These are phyloP conservation scores for Hirudo medicinalis DNA, from an alignment of 1,140 invertebrate species.

Conservation along the genomic window DNA sequence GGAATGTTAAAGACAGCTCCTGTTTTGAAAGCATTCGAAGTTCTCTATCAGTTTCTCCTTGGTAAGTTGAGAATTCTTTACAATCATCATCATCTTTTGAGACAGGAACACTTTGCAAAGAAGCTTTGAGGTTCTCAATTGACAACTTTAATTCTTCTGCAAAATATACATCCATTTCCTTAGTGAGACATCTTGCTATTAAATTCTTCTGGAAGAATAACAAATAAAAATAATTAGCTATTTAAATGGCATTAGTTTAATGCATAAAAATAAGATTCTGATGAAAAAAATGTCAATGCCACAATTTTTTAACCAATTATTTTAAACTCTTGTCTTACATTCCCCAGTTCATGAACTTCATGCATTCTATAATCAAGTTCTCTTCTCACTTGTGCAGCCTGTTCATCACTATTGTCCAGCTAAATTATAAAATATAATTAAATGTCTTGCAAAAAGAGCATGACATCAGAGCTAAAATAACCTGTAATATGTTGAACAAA, in stretches of 20 bases:
- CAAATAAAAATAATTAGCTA: neutral
- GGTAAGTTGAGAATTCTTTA: neutral
- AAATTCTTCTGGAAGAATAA: neutral
- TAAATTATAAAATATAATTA: constrained; percentile 36
- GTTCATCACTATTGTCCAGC: constrained; percentile 97
- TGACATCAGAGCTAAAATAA: constrained; percentile 35
- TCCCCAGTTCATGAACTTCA: constrained; percentile 89
- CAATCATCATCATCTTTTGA: constrained; percentile 55
- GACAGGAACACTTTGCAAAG: constrained; percentile 94
- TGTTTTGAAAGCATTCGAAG: neutral
- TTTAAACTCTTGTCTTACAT: constrained; percentile 47
- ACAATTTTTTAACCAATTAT: no score
- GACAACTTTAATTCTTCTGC: constrained; percentile 94
- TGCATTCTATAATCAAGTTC: constrained; percentile 94
- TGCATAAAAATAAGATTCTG: no score
- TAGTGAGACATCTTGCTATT: constrained; percentile 77
- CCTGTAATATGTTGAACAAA: constrained; percentile 93
- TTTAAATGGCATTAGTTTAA: no score
- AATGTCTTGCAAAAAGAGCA: no score
- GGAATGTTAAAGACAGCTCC: neutral
- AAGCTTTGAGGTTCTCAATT: constrained; percentile 94
- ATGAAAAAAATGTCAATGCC: no score
- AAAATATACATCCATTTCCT: constrained; percentile 99
- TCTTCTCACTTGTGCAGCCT: constrained; percentile 93
- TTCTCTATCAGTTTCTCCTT: neutral